A percentile compares a stretch with the other conserved stretches of the same genome.
These are phyloP conservation scores for Sussaba pulchella DNA, from an alignment of 2,888 invertebrate species.

Conservation along the genomic window DNA sequence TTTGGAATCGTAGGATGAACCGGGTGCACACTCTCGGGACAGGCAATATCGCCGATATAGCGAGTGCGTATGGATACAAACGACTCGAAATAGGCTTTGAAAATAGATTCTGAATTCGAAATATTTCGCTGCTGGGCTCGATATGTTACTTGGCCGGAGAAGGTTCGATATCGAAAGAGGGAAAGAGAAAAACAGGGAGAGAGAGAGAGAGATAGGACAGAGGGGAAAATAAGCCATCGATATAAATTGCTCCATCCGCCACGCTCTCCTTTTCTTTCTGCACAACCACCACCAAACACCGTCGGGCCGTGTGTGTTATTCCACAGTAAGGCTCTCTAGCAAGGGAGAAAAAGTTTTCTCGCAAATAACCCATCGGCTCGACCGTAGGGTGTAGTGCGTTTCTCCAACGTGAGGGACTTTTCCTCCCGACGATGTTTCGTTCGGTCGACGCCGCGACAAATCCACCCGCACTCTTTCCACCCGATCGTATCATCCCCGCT, in stretches of 20 bases:
- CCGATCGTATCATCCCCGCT: neutral
- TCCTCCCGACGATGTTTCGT: constrained; percentile 44
- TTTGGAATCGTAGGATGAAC: constrained; percentile 16
- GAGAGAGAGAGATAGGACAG: constrained; percentile 15
- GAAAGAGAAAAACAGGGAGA: constrained; percentile 39
- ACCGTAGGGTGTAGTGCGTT: constrained; percentile 48
- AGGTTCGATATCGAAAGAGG: neutral
- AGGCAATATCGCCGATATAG: constrained; percentile 68
- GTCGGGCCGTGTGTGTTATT: constrained; percentile 41
- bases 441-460: constrained; percentile 31
- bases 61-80: constrained; percentile 74
- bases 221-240: constrained; percentile 61
- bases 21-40: constrained; percentile 12
- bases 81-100: constrained; percentile 77
- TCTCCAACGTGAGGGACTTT: constrained; percentile 49
- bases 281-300: constrained; percentile 39
- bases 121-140: constrained; percentile 64
- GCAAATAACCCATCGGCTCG: constrained; percentile 64
- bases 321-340: constrained; percentile 58
- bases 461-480: constrained; percentile 36
- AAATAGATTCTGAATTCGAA: constrained; percentile 76
- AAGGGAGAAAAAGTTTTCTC: constrained; percentile 69
- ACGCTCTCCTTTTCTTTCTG: constrained; percentile 65
- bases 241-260: constrained; percentile 68
- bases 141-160: constrained; percentile 17